Conservation (phyloP, 1,140 invertebrate species). For the Protaetia brevitarsis region DNA sequence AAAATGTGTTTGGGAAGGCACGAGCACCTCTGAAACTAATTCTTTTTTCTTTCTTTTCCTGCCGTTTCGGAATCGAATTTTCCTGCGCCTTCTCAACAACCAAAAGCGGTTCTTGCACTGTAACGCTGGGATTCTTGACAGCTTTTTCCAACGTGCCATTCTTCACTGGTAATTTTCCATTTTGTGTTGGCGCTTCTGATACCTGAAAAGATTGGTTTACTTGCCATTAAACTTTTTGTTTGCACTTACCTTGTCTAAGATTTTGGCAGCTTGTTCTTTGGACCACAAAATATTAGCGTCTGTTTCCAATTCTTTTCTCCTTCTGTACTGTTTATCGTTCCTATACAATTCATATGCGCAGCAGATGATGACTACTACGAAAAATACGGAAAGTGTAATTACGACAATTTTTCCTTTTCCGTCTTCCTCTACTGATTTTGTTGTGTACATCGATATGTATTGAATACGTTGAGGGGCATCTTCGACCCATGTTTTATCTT, state of each 20-base stretch:
- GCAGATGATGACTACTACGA: conserved; percentile 63
- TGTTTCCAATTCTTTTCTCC: conserved; percentile 63
- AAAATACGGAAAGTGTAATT: conserved; percentile 65
- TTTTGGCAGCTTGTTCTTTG: conserved; percentile 63
- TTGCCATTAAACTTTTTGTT: not conserved
- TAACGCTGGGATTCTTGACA: not conserved
- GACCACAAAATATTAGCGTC: conserved; percentile 65
- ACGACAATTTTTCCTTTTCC: conserved; percentile 70
- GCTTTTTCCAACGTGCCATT: conserved; percentile 23
- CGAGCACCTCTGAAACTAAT: conserved; percentile 27
- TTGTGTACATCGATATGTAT: conserved; percentile 69
- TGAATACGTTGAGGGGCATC: conserved; percentile 71
- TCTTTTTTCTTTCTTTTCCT: conserved; percentile 23
- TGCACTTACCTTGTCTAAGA: conserved; percentile 41
- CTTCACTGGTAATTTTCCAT: conserved; percentile 34
- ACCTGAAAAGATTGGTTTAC: conserved; percentile 5
- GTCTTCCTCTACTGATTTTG: conserved; percentile 71
- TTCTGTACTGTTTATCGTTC: conserved; percentile 63
- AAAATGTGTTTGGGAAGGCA: too few relatives aligned
- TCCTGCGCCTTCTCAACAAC: conserved; percentile 2
- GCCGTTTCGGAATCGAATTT: not conserved
- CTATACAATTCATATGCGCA: conserved; percentile 64
- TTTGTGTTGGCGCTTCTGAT: conserved; percentile 30
- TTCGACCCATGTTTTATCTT: conserved; percentile 75
- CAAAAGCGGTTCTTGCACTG: not conserved